Base-by-base conservation (phyloP, 2,797 vertebrate genomes). In the Lacerta bilineata region DNA sequence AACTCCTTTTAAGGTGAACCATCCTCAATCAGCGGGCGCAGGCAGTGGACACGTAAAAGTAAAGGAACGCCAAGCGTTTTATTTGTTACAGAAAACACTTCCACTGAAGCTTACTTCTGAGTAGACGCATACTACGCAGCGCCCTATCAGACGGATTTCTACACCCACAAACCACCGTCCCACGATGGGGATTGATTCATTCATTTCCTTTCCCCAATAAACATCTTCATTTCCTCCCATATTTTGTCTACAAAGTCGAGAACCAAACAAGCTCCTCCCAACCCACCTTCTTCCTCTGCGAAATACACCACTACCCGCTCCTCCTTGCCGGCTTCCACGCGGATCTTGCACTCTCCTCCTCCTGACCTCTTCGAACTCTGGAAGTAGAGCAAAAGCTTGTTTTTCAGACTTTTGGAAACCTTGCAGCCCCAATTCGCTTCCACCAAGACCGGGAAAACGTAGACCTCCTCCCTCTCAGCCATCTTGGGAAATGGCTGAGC, bases 281-380 rank as follows among this genome's bases (percentile, higher is more conserved):
- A 80, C 88, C 6, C 27, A 89, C 88, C 88, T 1, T 81, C 33
- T 23, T 89, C 83, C 18, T 81, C 3, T 1, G 69, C 83, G 50
- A 89, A 89, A 29, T 39, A 55, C 4, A 89, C 78, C 8, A 29
- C 46, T 4, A 89, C 15, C 78, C 29, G 77, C 39, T 68, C 55
- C 6, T 39, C 59, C 29, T 23, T 5, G 50, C 11, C 20, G 3
- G 13, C 3, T 29, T 66, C 27, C 55, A 13, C 10, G 1, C 7
- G 55, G 83, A 85, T 50, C 20, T 39, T n/a, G 9, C 88, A 89
- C 33, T 85, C 88, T 6, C 88, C 88, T 29, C 88, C 88, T 36
- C 88, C 88, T 4, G 88, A 89, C 39, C 43, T 81, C 25, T 89
- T 89, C 13, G 8, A 39, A 8, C 88, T 89, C 43, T 80, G 78